These are phyloP conservation scores for Coremacera marginata DNA, from an alignment of 2,888 invertebrate species.

Conservation along the genomic window DNA sequence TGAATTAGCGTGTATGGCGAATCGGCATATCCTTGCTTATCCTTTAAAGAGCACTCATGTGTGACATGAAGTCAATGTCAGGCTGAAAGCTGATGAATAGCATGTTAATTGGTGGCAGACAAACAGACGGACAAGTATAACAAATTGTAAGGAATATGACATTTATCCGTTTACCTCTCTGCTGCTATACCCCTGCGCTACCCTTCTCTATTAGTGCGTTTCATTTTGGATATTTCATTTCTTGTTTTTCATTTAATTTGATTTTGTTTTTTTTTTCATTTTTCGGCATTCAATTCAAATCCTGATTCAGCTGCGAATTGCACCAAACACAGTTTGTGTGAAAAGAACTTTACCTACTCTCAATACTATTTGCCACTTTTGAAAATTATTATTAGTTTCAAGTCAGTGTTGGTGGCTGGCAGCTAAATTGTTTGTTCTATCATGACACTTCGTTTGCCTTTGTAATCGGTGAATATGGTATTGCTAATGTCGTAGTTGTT, in stretches of 20 bases:
- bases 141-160: conserved; percentile 53
- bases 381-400: conserved; percentile 29
- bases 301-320: conserved; percentile 8
- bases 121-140: conserved; percentile 37
- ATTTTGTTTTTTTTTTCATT: not conserved
- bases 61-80: conserved; percentile 50
- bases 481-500: conserved; percentile 29
- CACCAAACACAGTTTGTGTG: not conserved
- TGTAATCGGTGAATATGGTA: conserved; percentile 8
- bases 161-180: conserved; percentile 48
- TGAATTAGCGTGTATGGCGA: not conserved
- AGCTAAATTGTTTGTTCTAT: conserved; percentile 13
- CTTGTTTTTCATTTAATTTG: not conserved
- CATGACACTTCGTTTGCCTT: conserved; percentile 27
- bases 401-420: conserved; percentile 16
- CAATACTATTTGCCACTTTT: not conserved
- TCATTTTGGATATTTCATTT: conserved; percentile 17
- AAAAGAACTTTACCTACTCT: not conserved
- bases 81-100: conserved; percentile 62
- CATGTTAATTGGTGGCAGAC: conserved; percentile 64
- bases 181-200: not conserved
- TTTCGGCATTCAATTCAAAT: not conserved
- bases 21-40: conserved; percentile 1
- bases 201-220: not conserved
- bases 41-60: conserved; percentile 42